Percentiles rank a stretch among this genome's conserved stretches.
Evolutionary conservation across 2,888 invertebrate species (phyloP).

Genomic region (Tachina fera): DNA sequence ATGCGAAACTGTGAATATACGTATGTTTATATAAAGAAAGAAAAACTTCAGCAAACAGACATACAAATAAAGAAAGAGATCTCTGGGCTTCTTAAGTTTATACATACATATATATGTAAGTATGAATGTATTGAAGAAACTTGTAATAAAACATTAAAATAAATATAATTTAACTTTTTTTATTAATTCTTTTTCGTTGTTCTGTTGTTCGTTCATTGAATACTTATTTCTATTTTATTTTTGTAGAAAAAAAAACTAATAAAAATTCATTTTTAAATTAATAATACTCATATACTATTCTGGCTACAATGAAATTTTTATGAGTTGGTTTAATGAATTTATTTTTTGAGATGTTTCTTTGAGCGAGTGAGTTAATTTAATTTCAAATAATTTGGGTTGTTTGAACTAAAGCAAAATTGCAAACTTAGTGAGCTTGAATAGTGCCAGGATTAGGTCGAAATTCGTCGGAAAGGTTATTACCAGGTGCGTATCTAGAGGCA

Average conservation of each 20-base stretch:
- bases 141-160: not conserved
- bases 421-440: too few relatives aligned
- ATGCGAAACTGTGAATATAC: not conserved
- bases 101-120: too few relatives aligned
- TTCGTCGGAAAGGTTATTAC: too few relatives aligned
- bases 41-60: slow-evolving; percentile 2
- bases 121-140: not conserved
- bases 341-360: too few relatives aligned
- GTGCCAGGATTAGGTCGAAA: too few relatives aligned
- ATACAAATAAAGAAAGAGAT: slow-evolving; percentile 1
- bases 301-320: not conserved
- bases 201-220: not conserved
- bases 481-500: too few relatives aligned
- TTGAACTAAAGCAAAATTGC: too few relatives aligned
- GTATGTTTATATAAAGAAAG: not conserved
- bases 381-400: too few relatives aligned
- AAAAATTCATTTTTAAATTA: not conserved
- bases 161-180: not conserved
- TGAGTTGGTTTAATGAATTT: not conserved
- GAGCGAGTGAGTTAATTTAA: too few relatives aligned
- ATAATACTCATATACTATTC: not conserved
- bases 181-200: not conserved
- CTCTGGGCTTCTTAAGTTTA: slow-evolving; percentile 12
- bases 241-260: not conserved
- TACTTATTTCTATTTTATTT: not conserved